phyloP scores from a whole-genome alignment of 2,888 invertebrate species.

The Meiosimyza decipiens region DNA sequence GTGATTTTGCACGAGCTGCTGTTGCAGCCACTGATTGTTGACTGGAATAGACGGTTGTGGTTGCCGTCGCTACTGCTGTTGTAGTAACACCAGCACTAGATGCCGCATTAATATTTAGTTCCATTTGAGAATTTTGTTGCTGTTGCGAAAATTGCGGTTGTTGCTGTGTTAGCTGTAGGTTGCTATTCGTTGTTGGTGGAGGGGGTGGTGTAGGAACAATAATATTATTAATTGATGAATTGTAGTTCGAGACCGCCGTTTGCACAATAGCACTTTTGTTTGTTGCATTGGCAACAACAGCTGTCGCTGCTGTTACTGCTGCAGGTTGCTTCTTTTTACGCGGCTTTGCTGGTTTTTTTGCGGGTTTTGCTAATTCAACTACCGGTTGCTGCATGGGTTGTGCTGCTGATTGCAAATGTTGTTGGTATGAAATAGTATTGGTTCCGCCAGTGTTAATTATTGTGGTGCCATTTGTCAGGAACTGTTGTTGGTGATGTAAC shows the following conservation, averaged over 20 bases:
- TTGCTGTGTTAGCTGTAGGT: constrained; percentile 35
- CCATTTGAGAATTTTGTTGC: constrained; percentile 36
- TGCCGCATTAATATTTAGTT: constrained; percentile 15
- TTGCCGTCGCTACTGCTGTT: constrained; percentile 17
- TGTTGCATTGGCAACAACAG: constrained; percentile 37
- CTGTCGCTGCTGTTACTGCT: constrained; percentile 37
- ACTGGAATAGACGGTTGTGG: constrained; percentile 1
- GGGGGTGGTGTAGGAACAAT: constrained; percentile 5
- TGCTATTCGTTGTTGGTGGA: constrained; percentile 15
- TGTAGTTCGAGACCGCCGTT: constrained; percentile 6
- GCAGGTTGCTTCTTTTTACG: constrained; percentile 56
- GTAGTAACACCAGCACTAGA: not conserved
- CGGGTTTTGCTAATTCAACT: constrained; percentile 54
- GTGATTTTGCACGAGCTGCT: constrained; percentile 46
- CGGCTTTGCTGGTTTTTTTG: constrained; percentile 57
- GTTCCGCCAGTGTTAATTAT: constrained; percentile 43
- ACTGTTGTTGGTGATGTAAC: constrained; percentile 50
- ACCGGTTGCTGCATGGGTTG: constrained; percentile 35
- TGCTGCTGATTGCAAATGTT: constrained; percentile 53
- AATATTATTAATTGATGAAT: too few species aligned
- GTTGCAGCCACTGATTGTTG: constrained; percentile 24
- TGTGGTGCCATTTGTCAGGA: constrained; percentile 47
- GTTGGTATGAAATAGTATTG: constrained; percentile 57
- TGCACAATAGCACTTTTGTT: constrained; percentile 30
- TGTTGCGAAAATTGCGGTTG: constrained; percentile 25